Evolutionary conservation across 1,140 invertebrate species (phyloP), one percentile per base, ranked within the genome.

Genomic region (Mactra quadrangularis): DNA sequence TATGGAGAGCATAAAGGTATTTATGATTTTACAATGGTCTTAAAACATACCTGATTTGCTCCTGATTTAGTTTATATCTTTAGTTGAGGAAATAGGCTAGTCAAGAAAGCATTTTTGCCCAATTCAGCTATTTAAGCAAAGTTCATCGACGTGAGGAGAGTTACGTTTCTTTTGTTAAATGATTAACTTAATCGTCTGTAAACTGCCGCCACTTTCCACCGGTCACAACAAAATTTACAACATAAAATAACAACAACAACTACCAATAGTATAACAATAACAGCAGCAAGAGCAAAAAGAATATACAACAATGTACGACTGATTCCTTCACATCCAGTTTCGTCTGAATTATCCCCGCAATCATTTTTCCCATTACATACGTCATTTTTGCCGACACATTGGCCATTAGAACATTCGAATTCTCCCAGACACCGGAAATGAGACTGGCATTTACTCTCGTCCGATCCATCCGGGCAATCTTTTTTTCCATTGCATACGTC

Each of bases 321-420:
- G 50, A 57, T 72, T 53, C 31, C 41, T 25, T 29, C 15, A 45
- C 70, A 72, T 55, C 70, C 70, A 15, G 33, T 72, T 41, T 72
- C 70, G 52, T 72, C 70, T 15, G 70, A 72, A 4, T 57, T 38
- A 41, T 72, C 70, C n/a, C 9, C 9, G 33, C 70, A 72, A 31
- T 72, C 70, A 53, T 72, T 72, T 41, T 72, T 29, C 1, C 70
- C 70, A 31, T 72, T 57, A 57, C 70, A 72, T 2, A 72, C 70
- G 19, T 38, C 33, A 57, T 72, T 72, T 22, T 72, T 72, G 33
- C 55, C 70, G 15, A 72, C 3, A 22, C 70, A 72, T 1, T 57
- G 25, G 1, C 70, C 70, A 57, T 72, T 52, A n/a, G 6, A n/a
- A 41, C 70, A 72, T 72, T 72, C 70, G 22, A 72, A 72, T 27